Evolutionary conservation across 2,113 vertebrate species (phyloP), one percentile per base, ranked within the genome.

Genomic region (Rhipidura dahli): DNA sequence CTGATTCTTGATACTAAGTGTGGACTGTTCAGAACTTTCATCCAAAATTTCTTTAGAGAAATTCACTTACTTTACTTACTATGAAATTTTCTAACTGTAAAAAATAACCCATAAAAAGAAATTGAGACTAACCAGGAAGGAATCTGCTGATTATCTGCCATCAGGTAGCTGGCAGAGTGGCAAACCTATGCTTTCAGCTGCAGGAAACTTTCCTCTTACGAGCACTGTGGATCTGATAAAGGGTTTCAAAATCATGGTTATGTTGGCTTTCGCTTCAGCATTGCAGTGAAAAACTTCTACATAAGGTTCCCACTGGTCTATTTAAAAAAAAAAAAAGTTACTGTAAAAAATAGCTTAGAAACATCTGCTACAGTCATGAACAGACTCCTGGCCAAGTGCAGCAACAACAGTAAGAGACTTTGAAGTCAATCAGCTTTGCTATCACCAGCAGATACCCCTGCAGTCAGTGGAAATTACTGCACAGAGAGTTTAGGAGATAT

Each of bases 361-460:
- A 97, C 87, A 97, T 97, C 96, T 96, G 94, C 56, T 92, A 47
- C 70, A 97, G 89, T 91, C 94, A 97, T 94, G 87, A 98, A 33
- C 75, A 87, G 45, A 95, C 47, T 87, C 72, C 95, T 89, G 93
- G 95, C 90, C 94, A 97, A 89, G 72, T 79, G 89, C 95, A 71
- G 50, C 63, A 97, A 95, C 65, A 97, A 95, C 87, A 97, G 75
- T 57, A 82, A 97, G 57, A 96, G 94, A 82, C 94, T 97, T 97
- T 97, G 96, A 98, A 97, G 95, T 97, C 94, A 96, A 86, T 95
- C 93, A 91, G 40, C 79, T 97, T 83, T 89, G 84, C 80, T 96
- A 96, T 97, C 95, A 96, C 87, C 82, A 95, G 91, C 68, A 96
- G 90, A 95, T 91, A 96, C 35, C 68, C 77, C 79, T 86, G 91